Evolutionary conservation across 2,113 vertebrate species (phyloP).

Genomic region (Corythornis madagascariensis): DNA sequence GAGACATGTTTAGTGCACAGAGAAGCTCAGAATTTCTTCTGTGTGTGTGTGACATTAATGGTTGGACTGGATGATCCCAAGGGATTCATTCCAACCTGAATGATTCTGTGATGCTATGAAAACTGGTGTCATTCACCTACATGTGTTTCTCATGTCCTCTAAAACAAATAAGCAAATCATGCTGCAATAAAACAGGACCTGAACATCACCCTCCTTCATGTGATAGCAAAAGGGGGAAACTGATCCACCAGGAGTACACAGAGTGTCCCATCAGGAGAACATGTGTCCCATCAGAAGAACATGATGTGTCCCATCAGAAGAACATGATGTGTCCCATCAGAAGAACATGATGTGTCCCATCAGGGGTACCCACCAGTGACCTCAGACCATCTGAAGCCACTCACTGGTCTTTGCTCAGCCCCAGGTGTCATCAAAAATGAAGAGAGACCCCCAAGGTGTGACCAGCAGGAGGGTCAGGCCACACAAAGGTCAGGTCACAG

Average conservation of each 20-base stretch:
- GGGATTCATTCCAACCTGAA: too few species aligned
- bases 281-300: not conserved
- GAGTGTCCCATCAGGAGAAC: too few species aligned
- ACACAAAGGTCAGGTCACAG: not conserved
- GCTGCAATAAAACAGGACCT: not conserved
- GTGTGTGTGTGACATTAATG: not conserved
- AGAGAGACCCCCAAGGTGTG: not conserved
- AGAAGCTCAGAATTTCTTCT: not conserved
- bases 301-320: not conserved
- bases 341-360: too few species aligned
- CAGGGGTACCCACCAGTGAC: too few species aligned
- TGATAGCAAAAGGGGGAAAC: not conserved
- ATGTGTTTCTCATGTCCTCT: not conserved
- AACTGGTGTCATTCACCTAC: not conserved
- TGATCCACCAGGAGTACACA: not conserved
- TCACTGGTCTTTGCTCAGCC: not conserved
- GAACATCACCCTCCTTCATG: not conserved
- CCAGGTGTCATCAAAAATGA: accelerated
- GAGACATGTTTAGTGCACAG: not conserved
- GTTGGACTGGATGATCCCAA: too few species aligned
- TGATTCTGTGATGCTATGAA: too few species aligned
- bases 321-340: too few species aligned
- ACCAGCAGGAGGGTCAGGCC: not conserved
- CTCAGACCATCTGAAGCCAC: not conserved
- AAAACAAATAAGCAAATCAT: not conserved